phyloP scores from a whole-genome alignment of 2,113 vertebrate species.

The Salvator merianae region DNA sequence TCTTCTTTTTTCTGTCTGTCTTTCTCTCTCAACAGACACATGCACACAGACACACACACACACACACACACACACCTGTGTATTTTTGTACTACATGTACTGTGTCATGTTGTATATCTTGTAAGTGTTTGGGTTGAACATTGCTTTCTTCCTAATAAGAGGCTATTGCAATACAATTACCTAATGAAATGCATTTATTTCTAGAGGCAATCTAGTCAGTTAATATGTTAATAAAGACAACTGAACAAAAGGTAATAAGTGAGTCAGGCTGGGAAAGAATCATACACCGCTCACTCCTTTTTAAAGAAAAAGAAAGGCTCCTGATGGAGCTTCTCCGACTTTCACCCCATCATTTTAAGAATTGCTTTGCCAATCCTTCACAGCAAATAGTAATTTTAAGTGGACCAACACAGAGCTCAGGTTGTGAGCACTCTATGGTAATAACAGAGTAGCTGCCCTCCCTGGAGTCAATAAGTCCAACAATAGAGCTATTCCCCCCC shows the following conservation, averaged over 20 bases:
- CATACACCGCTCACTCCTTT: constrained; percentile 48
- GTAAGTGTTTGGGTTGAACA: constrained; percentile 59
- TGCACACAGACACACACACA: constrained; percentile 35
- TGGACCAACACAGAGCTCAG: constrained; percentile 66
- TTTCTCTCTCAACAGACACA: background rate
- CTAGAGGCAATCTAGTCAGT: constrained; percentile 63
- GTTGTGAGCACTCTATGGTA: constrained; percentile 73
- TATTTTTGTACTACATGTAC: constrained; percentile 10
- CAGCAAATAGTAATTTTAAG: constrained; percentile 82
- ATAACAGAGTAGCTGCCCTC: constrained; percentile 73
- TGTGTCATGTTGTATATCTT: constrained; percentile 45
- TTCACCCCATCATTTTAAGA: constrained; percentile 77
- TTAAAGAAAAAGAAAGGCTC: constrained; percentile 71
- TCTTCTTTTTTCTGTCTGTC: no score
- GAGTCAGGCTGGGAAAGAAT: constrained; percentile 54
- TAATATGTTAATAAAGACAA: constrained; percentile 73
- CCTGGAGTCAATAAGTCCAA: constrained; percentile 74
- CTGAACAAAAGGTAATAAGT: constrained; percentile 69
- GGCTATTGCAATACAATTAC: constrained; percentile 58
- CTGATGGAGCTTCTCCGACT: constrained; percentile 66
- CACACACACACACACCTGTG: constrained; percentile 39
- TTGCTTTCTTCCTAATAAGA: constrained; percentile 67
- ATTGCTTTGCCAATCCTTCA: constrained; percentile 75
- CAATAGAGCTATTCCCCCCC: constrained; percentile 71
- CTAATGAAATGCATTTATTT: constrained; percentile 64